Percentiles rank a stretch among this genome's conserved stretches.
Evolutionary conservation across 2,797 vertebrate genomes (phyloP).

Genomic region (Thamnophis elegans): DNA sequence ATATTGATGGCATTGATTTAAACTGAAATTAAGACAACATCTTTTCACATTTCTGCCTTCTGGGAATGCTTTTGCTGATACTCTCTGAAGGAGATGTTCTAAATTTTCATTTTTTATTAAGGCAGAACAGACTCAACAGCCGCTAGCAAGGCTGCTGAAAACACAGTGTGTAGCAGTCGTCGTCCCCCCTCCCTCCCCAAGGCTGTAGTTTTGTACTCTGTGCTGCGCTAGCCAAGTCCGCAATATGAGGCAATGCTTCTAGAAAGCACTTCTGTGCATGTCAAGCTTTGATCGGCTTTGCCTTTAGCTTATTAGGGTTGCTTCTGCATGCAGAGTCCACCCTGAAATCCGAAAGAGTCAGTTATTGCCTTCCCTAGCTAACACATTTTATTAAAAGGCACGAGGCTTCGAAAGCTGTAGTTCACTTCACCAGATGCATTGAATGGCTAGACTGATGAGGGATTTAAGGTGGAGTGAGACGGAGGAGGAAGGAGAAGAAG

Average conservation of each 20-base stretch:
- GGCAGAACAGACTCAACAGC: neutral
- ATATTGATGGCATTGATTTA: neutral
- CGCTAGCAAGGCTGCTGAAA: neutral
- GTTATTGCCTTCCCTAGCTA: neutral
- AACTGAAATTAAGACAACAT: neutral
- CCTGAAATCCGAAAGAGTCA: neutral
- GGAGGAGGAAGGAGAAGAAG: neutral
- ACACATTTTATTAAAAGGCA: neutral
- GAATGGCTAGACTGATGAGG: neutral
- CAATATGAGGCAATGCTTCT: neutral
- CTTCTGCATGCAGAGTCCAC: neutral
- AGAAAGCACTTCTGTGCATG: neutral
- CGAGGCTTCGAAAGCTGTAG: neutral
- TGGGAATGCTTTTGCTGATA: neutral
- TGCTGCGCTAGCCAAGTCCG: neutral
- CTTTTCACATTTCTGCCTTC: neutral
- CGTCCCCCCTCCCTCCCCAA: neutral
- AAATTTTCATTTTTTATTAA: neutral
- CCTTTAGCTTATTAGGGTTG: neutral
- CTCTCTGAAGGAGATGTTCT: neutral
- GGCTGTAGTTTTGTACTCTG: neutral
- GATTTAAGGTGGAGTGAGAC: neutral
- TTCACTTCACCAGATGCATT: neutral
- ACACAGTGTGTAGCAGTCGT: neutral
- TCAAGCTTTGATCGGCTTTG: neutral